phyloP scores from a whole-genome alignment of 1,140 invertebrate species.

The Gryon sp. region DNA sequence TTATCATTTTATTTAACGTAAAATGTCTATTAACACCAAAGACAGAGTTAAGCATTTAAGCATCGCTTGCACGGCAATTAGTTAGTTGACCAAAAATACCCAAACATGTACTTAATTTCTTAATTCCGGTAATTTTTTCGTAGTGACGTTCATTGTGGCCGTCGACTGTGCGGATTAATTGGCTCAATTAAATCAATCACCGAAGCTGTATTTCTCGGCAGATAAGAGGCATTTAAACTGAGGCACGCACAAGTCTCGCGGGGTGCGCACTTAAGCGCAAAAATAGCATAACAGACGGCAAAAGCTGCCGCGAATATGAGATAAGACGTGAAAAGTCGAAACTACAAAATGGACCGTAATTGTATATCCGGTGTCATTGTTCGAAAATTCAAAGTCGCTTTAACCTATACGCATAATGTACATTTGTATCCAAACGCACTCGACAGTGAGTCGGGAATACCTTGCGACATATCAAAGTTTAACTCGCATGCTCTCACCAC shows the following conservation, averaged over 20 bases:
- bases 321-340: slow-evolving; percentile 68
- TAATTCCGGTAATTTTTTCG: slow-evolving; percentile 48
- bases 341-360: too few species aligned
- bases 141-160: slow-evolving; percentile 19
- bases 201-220: slow-evolving; percentile 45
- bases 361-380: too few species aligned
- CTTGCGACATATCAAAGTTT: slow-evolving; percentile 52
- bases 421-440: too few species aligned
- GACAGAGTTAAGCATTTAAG: too few species aligned
- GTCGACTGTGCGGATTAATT: slow-evolving; percentile 48
- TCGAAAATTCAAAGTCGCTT: too few species aligned
- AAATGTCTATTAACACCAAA: too few species aligned
- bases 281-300: slow-evolving; percentile 63
- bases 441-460: too few species aligned
- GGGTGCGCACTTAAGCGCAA: slow-evolving; percentile 47
- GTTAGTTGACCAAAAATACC: slow-evolving; percentile 46
- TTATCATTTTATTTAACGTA: too few species aligned
- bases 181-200: slow-evolving; percentile 59
- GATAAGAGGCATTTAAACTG: slow-evolving; percentile 47
- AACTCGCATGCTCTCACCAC: slow-evolving; percentile 62
- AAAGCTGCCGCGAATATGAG: slow-evolving; percentile 57
- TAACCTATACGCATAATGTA: too few species aligned
- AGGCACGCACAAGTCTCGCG: slow-evolving; percentile 12
- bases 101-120: slow-evolving; percentile 34
- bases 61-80: slow-evolving; percentile 12